phyloP scores from a whole-genome alignment of 2,113 vertebrate genomes.

The Xyliphius kryptos region DNA sequence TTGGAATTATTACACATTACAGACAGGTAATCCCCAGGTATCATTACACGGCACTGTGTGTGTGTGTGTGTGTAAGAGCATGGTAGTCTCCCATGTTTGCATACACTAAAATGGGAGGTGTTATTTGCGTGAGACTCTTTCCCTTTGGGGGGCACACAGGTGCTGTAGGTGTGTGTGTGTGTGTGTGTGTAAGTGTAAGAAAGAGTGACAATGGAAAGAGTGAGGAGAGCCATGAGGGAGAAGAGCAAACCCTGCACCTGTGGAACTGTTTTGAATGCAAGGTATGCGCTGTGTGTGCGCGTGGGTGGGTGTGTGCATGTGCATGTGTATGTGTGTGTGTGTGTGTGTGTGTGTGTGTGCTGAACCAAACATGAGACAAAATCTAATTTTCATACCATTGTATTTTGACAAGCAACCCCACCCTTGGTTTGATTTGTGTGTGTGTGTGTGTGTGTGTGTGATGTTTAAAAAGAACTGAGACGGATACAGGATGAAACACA shows the following conservation, averaged over 20 bases:
- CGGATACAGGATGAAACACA: not conserved
- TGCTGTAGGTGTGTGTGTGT: conserved; percentile 1
- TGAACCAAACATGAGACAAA: conserved; percentile 1
- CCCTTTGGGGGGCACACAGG: too few relatives aligned
- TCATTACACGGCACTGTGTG: too few relatives aligned
- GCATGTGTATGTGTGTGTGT: conserved; percentile 4
- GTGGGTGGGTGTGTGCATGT: conserved; percentile 8
- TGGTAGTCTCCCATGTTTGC: too few relatives aligned
- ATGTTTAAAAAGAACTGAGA: conserved; percentile 7
- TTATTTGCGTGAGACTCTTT: too few relatives aligned
- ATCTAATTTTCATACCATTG: conserved; percentile 9
- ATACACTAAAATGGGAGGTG: too few relatives aligned
- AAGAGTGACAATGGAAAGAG: conserved; percentile 6
- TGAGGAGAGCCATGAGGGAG: conserved; percentile 8
- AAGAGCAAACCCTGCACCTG: conserved; percentile 24
- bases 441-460: not conserved
- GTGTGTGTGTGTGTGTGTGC: conserved; percentile 17
- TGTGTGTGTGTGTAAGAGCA: too few relatives aligned
- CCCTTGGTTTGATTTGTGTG: conserved; percentile 4
- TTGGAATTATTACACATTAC: too few relatives aligned
- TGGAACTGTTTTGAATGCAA: conserved; percentile 17
- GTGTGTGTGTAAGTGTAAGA: not conserved
- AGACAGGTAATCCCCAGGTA: too few relatives aligned
- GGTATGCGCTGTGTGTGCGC: conserved; percentile 21
- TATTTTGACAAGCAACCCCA: not conserved